A percentile compares a stretch with the other conserved stretches of the same genome.
phyloP scores from a whole-genome alignment of 2,888 invertebrate genomes.

The Dromius quadrimaculatus region DNA sequence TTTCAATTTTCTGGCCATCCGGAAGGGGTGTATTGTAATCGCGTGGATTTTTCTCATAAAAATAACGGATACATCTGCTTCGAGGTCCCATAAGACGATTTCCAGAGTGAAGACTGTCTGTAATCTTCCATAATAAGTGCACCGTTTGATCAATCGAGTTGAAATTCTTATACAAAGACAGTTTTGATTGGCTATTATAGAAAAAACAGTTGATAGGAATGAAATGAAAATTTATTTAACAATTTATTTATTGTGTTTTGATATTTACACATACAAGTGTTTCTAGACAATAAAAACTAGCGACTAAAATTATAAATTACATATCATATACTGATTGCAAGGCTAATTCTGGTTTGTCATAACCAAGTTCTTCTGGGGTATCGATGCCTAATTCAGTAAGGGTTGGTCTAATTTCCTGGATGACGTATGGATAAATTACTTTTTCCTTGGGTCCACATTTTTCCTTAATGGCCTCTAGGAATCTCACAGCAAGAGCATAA shows the following conservation, averaged over 20 bases:
- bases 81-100: no score
- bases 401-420: conserved; percentile 92
- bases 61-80: no score
- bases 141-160: no score
- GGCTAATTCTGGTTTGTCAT: conserved; percentile 96
- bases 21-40: no score
- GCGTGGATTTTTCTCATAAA: no score
- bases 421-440: conserved; percentile 87
- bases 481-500: conserved; percentile 91
- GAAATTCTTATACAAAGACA: no score
- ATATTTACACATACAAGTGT: conserved; percentile 30
- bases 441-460: conserved; percentile 84
- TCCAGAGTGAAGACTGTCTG: no score
- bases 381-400: conserved; percentile 92
- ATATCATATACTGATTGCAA: conserved; percentile 80
- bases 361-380: conserved; percentile 95
- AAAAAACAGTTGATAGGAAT: no score
- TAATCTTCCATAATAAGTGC: no score
- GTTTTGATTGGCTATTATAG: no score
- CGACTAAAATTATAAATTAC: conserved; percentile 58
- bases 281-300: conserved; percentile 38
- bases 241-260: conserved; percentile 36
- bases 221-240: conserved; percentile 16
- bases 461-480: conserved; percentile 90
- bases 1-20: no score